Evolutionary conservation across 1,140 invertebrate genomes (phyloP).

Genomic region (Heliconius congener): DNA sequence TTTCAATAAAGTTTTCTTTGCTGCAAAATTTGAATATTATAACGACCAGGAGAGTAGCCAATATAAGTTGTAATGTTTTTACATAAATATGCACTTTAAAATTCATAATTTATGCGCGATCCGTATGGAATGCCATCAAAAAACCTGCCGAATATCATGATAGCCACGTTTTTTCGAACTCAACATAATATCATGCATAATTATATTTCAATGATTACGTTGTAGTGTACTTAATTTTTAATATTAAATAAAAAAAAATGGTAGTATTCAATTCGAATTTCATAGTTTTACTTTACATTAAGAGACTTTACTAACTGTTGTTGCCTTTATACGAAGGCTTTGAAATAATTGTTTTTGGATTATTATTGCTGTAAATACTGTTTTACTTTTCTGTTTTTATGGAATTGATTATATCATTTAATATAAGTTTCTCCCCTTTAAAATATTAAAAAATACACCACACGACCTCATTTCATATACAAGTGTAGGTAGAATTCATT

Average conservation of each 20-base stretch:
- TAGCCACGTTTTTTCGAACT: neutral
- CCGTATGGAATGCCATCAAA: conserved; percentile 4
- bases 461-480: neutral
- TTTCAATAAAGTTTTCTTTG: conserved; percentile 33
- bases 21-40: conserved; percentile 20
- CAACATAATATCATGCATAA: neutral
- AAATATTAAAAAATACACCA: neutral
- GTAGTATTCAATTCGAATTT: neutral
- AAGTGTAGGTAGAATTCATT: neutral
- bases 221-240: neutral
- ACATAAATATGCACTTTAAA: conserved; percentile 14
- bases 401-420: neutral
- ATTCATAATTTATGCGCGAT: conserved; percentile 12
- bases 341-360: too few species aligned
- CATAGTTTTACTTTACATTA: neutral
- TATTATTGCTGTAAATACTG: neutral
- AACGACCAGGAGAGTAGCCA: conserved; percentile 20
- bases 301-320: neutral
- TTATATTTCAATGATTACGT: neutral
- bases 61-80: conserved; percentile 23
- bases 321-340: too few species aligned
- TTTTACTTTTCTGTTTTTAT: neutral
- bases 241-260: neutral
- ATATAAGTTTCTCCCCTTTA: neutral
- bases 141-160: conserved; percentile 7